Conservation (phyloP, 2,888 invertebrate species). For the Melolontha melolontha region DNA sequence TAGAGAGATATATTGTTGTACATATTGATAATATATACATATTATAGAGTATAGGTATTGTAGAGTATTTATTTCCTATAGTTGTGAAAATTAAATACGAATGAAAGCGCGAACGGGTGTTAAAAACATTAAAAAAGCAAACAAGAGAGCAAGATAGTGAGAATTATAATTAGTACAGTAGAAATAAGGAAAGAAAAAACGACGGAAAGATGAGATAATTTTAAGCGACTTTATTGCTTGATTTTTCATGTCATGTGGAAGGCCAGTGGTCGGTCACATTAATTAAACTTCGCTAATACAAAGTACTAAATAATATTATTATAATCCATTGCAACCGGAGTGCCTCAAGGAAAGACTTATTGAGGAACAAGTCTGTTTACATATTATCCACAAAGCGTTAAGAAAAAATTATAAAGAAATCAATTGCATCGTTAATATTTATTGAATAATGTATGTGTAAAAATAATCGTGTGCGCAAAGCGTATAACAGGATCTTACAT, state of each 20-base stretch:
- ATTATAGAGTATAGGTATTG: conserved; percentile 47
- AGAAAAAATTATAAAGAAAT: conserved; percentile 11
- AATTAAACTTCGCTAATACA: neutral
- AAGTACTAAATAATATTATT: conserved; percentile 18
- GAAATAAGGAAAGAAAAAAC: no score
- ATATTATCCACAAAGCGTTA: conserved; percentile 38
- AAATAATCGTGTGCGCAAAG: neutral
- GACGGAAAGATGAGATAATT: no score
- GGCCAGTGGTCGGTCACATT: conserved; percentile 51
- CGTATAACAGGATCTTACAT: neutral
- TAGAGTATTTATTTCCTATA: conserved; percentile 10
- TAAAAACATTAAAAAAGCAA: no score
- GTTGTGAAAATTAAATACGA: no score
- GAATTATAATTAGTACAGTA: no score
- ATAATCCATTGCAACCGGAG: conserved; percentile 55
- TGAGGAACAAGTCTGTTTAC: conserved; percentile 53
- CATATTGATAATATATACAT: conserved; percentile 56
- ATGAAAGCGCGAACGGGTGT: no score
- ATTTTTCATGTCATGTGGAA: conserved; percentile 28
- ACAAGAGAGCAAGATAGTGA: no score
- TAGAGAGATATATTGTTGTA: conserved; percentile 67
- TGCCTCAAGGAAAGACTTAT: conserved; percentile 56
- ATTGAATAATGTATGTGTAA: conserved; percentile 13
- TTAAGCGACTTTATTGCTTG: no score
- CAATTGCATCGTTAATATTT: neutral